Evolutionary conservation across 2,113 vertebrate genomes (phyloP), one percentile per base, ranked within the genome.

Genomic region (Anarrhichthys ocellatus): DNA sequence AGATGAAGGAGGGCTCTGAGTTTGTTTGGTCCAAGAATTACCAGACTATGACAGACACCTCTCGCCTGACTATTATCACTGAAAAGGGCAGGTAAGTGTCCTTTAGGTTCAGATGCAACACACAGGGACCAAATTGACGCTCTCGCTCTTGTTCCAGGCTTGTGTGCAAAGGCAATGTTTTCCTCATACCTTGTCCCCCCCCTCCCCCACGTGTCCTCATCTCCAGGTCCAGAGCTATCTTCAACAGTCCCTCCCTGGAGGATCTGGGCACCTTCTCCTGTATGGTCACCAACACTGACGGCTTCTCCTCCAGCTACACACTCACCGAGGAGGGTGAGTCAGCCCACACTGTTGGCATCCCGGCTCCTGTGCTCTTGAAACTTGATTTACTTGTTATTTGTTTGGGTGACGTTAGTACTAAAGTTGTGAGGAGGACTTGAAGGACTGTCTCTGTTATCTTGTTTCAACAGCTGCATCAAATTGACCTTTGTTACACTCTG

Each of bases 21-120:
- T 98, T 99, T 80, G 72, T 96, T 90, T 99, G 98, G 98, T 98
- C 97, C 81, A 99, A 99, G 95, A 96, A 99, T 91, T 99, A 99
- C 29, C 78, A 97, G 85, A 87, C 94, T 5, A 95, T 97, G 5
- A 96, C 96, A 15, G 98, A 98, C 76, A 95, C 96, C 9, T 93
- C 97, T 46, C 94, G 97, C 8, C 81, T 99, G 79, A 95, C 92
- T 48, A 83, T 97, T 0, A 93, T 98, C 84, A 97, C 88, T 34
- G 96, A 98, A 90, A 92, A 92, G 27, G 96, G 96, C 89, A 99
- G 95, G 98, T 99, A 92, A 92, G 95, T 91, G 17, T 81, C 36
- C 0, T 11, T n/a, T 42, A 5, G 9, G 27, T 36, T 48, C 4
- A 59, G 14, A 22, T 64, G 24, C 42, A 22, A 9, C 13, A 4